Conservation (phyloP, 2,113 vertebrate species). For the Eurypyga helias region DNA sequence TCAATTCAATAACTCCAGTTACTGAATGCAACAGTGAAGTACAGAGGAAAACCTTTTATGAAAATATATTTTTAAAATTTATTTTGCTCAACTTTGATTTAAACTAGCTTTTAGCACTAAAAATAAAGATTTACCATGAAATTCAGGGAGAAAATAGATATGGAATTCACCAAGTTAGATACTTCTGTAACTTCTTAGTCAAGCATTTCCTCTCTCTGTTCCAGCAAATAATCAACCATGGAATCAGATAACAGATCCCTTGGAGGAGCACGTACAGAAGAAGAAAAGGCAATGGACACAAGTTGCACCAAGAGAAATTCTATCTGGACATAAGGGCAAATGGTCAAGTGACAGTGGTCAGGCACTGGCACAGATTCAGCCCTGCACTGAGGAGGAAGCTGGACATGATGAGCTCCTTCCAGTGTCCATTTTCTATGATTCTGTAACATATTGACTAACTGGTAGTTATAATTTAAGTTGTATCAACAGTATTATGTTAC, state of each 20-base stretch:
- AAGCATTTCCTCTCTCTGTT: background rate
- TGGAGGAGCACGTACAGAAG: fast-evolving
- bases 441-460: background rate
- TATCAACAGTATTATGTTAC: background rate
- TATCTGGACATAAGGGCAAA: background rate
- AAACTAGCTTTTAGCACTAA: background rate
- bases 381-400: background rate
- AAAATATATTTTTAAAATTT: background rate
- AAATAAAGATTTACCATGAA: background rate
- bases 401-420: background rate
- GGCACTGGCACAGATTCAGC: background rate
- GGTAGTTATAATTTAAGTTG: background rate
- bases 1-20: background rate
- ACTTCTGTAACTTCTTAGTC: background rate
- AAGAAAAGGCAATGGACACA: background rate
- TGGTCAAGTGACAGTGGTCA: background rate
- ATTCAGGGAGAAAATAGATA: background rate
- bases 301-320: background rate
- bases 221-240: background rate
- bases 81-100: background rate
- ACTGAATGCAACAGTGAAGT: background rate
- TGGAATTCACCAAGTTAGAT: background rate
- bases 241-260: background rate
- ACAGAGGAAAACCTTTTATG: background rate
- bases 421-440: background rate